Base-by-base conservation (phyloP, 2,888 invertebrate species). In the Parthenolecanium corni region DNA sequence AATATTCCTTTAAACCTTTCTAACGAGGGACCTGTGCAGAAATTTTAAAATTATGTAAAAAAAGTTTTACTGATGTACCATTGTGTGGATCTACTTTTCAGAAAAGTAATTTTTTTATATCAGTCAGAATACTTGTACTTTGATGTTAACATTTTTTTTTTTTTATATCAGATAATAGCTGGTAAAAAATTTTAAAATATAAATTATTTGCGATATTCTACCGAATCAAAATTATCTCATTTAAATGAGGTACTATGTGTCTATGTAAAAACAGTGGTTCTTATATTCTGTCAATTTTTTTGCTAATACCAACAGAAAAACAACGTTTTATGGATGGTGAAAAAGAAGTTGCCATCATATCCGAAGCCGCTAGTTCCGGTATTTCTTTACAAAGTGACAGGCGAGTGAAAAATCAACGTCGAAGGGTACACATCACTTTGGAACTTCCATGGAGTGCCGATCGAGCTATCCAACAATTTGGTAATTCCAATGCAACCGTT, bases 361-460 rank as follows among this genome's bases (percentile, higher is more conserved):
- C 97, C 0, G 98, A 99, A 75, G 98, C 98, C 0, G 98, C 98
- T 4, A 94, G 94, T 68, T 93, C 93, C 68, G 98, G 98, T 73
- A 95, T 96, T 70, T 95, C 94, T 0, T 76, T 98, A 65, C 96
- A 97, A 73, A 93, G 96, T 69, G 98, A 99, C 74, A 78, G 95
- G 62, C 80, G 98, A 68, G 97, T 87, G 40, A 80, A 86, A 67
- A 99, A 99, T 75, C 94, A 94, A 75, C 81, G 88, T 70, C 79
- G 96, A 64, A 80, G 98, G 65, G 96, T 99, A 16, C 98, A 99
- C 75, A 96, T 99, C 69, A 99, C 98, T 0, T 74, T 99, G 52
- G 98, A 99, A 74, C 75, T 99, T 70, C 98, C 98, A 0, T 99
- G 98, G 98, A 95, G 94, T 66, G 98, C 98, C 14, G 98, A 99